Percentiles rank a stretch among this genome's conserved stretches.
phyloP scores from a whole-genome alignment of 2,797 vertebrate species.

The Enteromius argenteus region DNA sequence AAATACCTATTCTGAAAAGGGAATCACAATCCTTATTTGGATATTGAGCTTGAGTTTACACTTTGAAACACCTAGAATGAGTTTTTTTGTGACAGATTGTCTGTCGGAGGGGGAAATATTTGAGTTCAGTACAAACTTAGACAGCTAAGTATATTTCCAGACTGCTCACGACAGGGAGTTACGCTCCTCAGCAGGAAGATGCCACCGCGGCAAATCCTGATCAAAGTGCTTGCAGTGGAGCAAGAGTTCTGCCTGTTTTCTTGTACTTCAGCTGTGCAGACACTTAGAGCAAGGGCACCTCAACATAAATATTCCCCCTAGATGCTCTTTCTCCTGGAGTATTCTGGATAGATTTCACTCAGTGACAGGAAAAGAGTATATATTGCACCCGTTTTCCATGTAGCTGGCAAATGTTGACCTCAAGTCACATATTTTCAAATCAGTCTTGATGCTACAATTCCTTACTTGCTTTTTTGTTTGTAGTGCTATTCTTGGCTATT shows the following conservation, averaged over 20 bases:
- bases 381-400: not conserved
- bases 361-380: not conserved
- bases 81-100: conserved; percentile 3
- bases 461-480: conserved; percentile 7
- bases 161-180: conserved; percentile 12
- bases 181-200: not conserved
- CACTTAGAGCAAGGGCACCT: conserved; percentile 7
- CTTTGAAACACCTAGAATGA: not conserved
- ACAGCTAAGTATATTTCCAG: conserved; percentile 19
- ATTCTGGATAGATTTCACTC: not conserved
- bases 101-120: not conserved
- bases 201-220: conserved; percentile 28
- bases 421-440: conserved; percentile 6
- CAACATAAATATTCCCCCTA: conserved; percentile 15
- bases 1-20: conserved; percentile 6
- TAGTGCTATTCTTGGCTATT: not conserved
- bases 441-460: not conserved
- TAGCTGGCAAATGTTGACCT: conserved; percentile 7
- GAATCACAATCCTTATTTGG: conserved; percentile 16
- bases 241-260: conserved; percentile 12
- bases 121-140: conserved; percentile 11
- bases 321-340: not conserved
- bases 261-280: conserved; percentile 19
- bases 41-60: not conserved
- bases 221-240: conserved; percentile 29